phyloP scores from a whole-genome alignment of 2,888 invertebrate genomes.

The Marasmarcha lunaedactyla region DNA sequence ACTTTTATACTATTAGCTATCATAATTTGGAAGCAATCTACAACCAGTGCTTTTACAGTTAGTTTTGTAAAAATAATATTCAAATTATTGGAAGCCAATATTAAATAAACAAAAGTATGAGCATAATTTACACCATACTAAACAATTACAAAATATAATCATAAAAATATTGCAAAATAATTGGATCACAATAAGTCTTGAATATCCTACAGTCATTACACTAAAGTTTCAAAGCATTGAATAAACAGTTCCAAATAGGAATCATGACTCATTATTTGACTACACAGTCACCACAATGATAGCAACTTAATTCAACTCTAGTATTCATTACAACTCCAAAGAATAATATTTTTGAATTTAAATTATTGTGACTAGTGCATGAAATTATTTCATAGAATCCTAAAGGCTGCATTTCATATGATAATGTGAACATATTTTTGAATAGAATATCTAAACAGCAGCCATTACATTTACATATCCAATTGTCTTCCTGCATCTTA shows the following conservation, averaged over 20 bases:
- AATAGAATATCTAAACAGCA: too few relatives aligned
- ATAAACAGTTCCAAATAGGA: conserved; percentile 22
- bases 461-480: too few relatives aligned
- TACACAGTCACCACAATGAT: conserved; percentile 20
- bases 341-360: too few relatives aligned
- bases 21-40: conserved; percentile 58
- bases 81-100: conserved; percentile 37
- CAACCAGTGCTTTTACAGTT: conserved; percentile 37
- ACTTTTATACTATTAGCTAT: conserved; percentile 33
- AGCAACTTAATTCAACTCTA: too few relatives aligned
- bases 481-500: too few relatives aligned
- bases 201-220: conserved; percentile 29
- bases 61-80: conserved; percentile 17
- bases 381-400: too few relatives aligned
- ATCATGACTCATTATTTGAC: conserved; percentile 8
- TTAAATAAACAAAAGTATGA: conserved; percentile 29
- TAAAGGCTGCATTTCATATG: too few relatives aligned
- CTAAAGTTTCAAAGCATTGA: conserved; percentile 37
- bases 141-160: conserved; percentile 37
- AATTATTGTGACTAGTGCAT: conserved; percentile 2
- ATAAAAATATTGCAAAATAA: background rate
- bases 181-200: too few relatives aligned
- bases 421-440: too few relatives aligned
- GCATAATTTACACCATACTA: conserved; percentile 42
- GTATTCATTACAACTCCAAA: too few relatives aligned